Conservation (phyloP, 2,888 invertebrate genomes). For the Drosophila demipolita region DNA sequence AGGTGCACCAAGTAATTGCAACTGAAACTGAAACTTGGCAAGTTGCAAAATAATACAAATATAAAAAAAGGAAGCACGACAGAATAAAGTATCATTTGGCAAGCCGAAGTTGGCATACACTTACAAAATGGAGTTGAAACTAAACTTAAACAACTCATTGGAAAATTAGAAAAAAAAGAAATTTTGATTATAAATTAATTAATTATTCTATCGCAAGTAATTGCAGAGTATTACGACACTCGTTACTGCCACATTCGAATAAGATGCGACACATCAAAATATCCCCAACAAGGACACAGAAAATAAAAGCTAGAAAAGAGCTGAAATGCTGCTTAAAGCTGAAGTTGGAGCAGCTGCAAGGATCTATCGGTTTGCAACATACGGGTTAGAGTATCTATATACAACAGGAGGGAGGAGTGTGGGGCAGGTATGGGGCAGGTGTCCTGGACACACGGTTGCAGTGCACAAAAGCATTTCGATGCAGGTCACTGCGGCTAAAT, state of each 20-base stretch:
- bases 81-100: neutral
- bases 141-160: no score
- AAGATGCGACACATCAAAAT: neutral
- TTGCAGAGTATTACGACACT: no score
- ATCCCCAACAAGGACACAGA: neutral
- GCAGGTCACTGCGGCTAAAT: conserved; percentile 75
- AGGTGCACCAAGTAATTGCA: conserved; percentile 76
- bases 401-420: no score
- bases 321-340: conserved; percentile 49
- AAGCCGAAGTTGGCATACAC: neutral
- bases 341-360: conserved; percentile 26
- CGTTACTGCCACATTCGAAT: fast-evolving
- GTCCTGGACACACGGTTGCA: conserved; percentile 21
- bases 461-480: conserved; percentile 52
- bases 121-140: neutral
- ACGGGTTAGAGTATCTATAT: neutral
- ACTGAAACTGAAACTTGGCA: conserved; percentile 76
- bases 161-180: no score
- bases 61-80: neutral
- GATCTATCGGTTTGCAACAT: neutral
- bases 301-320: neutral
- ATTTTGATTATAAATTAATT: no score
- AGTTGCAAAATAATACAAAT: conserved; percentile 54
- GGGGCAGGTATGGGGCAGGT: neutral
- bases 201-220: no score